phyloP scores from a whole-genome alignment of 2,113 vertebrate genomes.

The Cynoglossus semilaevis region DNA sequence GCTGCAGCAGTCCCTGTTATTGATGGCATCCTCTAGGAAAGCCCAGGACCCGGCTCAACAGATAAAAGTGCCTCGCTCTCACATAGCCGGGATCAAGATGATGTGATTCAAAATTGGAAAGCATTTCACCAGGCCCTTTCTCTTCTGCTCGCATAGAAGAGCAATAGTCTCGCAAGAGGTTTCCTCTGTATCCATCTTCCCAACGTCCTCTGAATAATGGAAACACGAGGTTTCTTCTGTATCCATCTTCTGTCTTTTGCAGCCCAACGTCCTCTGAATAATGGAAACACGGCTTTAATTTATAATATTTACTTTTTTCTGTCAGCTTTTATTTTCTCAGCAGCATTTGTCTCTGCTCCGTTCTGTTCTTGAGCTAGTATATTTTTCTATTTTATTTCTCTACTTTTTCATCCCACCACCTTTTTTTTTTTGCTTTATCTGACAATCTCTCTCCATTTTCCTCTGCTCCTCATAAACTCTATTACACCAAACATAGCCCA shows the following conservation, averaged over 20 bases:
- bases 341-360: conserved; percentile 11
- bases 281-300: conserved; percentile 27
- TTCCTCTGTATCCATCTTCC: conserved; percentile 25
- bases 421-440: conserved; percentile 14
- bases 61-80: conserved; percentile 43
- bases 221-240: conserved; percentile 11
- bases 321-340: conserved; percentile 32
- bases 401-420: not conserved
- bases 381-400: conserved; percentile 13
- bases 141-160: conserved; percentile 46
- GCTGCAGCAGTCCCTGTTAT: conserved; percentile 61
- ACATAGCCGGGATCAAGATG: conserved; percentile 42
- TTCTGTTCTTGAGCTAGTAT: conserved; percentile 15
- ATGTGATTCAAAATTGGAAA: conserved; percentile 60
- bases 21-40: conserved; percentile 65
- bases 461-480: conserved; percentile 2
- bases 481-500: conserved; percentile 27
- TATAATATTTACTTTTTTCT: conserved; percentile 25
- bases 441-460: conserved; percentile 10
- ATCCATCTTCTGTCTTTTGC: conserved; percentile 20
- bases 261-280: conserved; percentile 35
- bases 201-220: conserved; percentile 40
- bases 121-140: conserved; percentile 40
- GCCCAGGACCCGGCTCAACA: conserved; percentile 40
- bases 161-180: conserved; percentile 27